Evolutionary conservation across 1,140 invertebrate genomes (phyloP).

Genomic region (Riptortus pedestris): DNA sequence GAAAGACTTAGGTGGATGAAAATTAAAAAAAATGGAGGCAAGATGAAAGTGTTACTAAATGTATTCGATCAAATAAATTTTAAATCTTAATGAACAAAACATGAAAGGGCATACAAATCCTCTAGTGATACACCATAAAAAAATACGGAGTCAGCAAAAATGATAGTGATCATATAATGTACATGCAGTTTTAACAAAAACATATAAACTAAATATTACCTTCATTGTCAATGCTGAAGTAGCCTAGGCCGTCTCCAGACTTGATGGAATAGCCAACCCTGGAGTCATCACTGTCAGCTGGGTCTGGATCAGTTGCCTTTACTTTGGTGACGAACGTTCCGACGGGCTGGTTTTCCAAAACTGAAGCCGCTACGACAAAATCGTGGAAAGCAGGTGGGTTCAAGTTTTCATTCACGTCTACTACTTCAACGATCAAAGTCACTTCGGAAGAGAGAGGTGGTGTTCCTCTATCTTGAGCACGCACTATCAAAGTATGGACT

Average conservation of each 20-base stretch:
- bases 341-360: conserved; percentile 63
- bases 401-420: conserved; percentile 87
- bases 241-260: conserved; percentile 79
- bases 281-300: conserved; percentile 56
- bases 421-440: conserved; percentile 71
- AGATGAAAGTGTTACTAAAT: too few species aligned
- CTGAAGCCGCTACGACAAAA: conserved; percentile 57
- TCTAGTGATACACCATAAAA: too few species aligned
- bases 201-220: too few species aligned
- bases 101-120: too few species aligned
- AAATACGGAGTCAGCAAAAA: too few species aligned
- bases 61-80: too few species aligned
- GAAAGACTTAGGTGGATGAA: too few species aligned
- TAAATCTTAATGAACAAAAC: too few species aligned
- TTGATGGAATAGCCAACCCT: conserved; percentile 76
- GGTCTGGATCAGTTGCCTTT: conserved; percentile 66
- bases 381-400: conserved; percentile 74
- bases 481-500: conserved; percentile 74
- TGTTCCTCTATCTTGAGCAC: conserved; percentile 67
- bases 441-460: conserved; percentile 62
- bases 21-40: too few species aligned
- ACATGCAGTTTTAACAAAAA: too few species aligned
- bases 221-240: conserved; percentile 81
- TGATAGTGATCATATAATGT: too few species aligned
- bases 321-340: conserved; percentile 66